A percentile compares a stretch with the other conserved stretches of the same genome.
Evolutionary conservation across 2,888 invertebrate genomes (phyloP).

Genomic region (Asteroscopus sphinx): DNA sequence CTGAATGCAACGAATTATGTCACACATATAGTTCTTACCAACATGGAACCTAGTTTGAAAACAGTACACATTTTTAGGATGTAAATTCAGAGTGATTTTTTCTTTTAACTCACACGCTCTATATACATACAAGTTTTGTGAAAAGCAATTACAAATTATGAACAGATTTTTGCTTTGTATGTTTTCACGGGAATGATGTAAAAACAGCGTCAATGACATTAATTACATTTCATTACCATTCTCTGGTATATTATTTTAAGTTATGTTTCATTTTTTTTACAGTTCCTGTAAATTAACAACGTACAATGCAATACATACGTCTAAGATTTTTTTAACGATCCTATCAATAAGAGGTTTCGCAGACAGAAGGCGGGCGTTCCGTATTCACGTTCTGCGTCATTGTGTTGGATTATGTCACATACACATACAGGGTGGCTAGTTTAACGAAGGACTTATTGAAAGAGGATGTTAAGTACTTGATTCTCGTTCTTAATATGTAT

Average conservation of each 20-base stretch:
- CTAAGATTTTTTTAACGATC: too few relatives aligned
- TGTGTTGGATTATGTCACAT: too few relatives aligned
- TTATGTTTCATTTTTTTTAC: too few relatives aligned
- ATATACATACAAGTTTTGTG: not conserved
- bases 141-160: not conserved
- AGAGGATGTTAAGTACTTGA: too few relatives aligned
- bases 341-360: too few relatives aligned
- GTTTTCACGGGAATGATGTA: not conserved
- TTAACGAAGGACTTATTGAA: too few relatives aligned
- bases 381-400: too few relatives aligned
- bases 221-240: not conserved
- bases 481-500: too few relatives aligned
- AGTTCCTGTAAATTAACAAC: too few relatives aligned
- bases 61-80: constrained; percentile 13
- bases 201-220: not conserved
- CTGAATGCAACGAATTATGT: constrained; percentile 16
- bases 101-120: not conserved
- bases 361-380: too few relatives aligned
- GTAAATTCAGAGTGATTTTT: constrained; percentile 21
- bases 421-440: too few relatives aligned
- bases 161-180: not conserved
- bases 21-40: constrained; percentile 18
- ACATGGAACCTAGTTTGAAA: constrained; percentile 11
- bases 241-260: not conserved
- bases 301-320: too few relatives aligned